Base-by-base conservation (phyloP, 2,888 invertebrate genomes). In the Bellardia bayeri region DNA sequence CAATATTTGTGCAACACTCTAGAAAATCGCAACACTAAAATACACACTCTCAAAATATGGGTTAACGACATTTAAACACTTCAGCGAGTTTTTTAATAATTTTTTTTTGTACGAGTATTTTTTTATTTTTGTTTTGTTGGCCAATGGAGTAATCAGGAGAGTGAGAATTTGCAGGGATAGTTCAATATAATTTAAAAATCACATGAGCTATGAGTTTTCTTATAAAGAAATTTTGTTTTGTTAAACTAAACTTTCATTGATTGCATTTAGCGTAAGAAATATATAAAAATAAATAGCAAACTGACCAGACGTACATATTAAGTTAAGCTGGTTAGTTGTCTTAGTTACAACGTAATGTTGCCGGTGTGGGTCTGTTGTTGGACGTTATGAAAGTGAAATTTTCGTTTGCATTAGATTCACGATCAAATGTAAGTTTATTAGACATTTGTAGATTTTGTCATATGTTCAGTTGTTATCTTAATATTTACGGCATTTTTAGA, bases 41-140 rank as follows among this genome's bases (percentile, higher is more conserved):
- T 33, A 63, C 37, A 51, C 51, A 56, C 64, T 81, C 72, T 30
- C 42, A 33, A 23, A 78, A 87, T 82, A 74, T 87, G 87, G 87
- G 87, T 78, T 81, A 87, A 84, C 87, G 87, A 87, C 87, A 84
- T 87, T 82, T 84, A 66, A 76, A 80, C 75, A 75, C 69, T 83
- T 66, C 13, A 75, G 61, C 51, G 42, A 45, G 58, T 66, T 74
- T 74, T 51, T 74, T 45, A 64, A 37, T n/a, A 56, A 56, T 66
- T 82, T 49, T 40, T 33, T 33, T 33, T 33, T 33, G 3, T 33
- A 33, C 23, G 23, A 30, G n/a, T 13, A n/a, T 23, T 23, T 54
- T 71, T 54, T 37, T 4, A 37, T 4, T n/a, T 13, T 68, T 16
- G 4, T 2, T 68, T 68, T 56, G 16, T 56, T 54, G 4, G 9